Conservation (phyloP, 2,113 vertebrate genomes). For the Xiphorhynchus elegans region DNA sequence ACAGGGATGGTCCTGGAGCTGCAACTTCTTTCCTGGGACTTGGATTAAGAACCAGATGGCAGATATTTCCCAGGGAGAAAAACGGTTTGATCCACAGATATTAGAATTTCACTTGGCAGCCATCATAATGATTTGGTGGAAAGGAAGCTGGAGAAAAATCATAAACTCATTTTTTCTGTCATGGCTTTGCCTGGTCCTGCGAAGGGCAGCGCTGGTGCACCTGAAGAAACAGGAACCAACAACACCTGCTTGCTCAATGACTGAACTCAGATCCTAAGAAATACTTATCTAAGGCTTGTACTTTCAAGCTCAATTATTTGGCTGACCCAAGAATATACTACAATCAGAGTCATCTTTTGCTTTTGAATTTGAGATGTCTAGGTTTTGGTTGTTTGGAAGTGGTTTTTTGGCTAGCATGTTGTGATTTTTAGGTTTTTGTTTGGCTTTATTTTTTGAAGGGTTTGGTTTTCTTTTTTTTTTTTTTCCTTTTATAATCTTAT, state of each 20-base stretch:
- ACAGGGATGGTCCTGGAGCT: not conserved
- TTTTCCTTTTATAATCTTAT: not conserved
- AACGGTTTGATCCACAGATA: not conserved
- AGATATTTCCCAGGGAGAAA: not conserved
- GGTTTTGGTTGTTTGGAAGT: not conserved
- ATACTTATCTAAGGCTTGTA: not conserved
- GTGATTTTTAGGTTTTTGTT: not conserved
- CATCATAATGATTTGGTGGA: not conserved
- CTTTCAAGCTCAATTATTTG: not conserved
- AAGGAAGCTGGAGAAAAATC: not conserved
- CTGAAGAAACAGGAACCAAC: not conserved
- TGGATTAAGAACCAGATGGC: not conserved
- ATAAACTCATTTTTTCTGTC: not conserved
- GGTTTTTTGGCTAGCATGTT: not conserved
- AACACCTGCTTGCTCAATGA: not conserved
- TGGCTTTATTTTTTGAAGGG: not conserved
- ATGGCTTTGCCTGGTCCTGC: not conserved
- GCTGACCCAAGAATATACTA: not conserved
- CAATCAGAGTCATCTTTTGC: not conserved
- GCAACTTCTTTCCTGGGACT: not conserved
- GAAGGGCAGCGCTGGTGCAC: not conserved
- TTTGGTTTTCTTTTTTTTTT: not conserved
- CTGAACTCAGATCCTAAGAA: not conserved
- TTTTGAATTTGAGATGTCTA: not conserved
- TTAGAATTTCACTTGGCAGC: not conserved